phyloP scores from a whole-genome alignment of 2,113 vertebrate species.

The Leptodactylus fuscus region DNA sequence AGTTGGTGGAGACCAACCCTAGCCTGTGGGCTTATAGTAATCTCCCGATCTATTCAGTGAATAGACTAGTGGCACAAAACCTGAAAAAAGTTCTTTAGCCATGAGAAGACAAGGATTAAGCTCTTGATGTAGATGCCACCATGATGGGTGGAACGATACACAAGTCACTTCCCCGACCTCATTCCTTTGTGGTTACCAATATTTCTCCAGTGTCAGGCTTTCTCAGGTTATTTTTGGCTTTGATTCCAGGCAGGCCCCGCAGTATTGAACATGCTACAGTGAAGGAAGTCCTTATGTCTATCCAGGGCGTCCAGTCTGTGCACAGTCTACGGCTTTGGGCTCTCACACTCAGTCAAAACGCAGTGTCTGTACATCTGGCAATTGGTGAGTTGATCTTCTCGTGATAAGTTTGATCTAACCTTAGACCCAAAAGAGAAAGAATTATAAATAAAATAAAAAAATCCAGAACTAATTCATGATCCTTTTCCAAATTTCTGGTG shows the following conservation, averaged over 20 bases:
- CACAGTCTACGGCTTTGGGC: slow-evolving; percentile 93
- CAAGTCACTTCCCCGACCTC: too few relatives aligned
- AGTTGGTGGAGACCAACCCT: too few relatives aligned
- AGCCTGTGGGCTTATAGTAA: too few relatives aligned
- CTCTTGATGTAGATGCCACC: too few relatives aligned
- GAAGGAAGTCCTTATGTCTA: slow-evolving; percentile 84
- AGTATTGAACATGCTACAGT: slow-evolving; percentile 82
- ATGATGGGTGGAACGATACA: too few relatives aligned
- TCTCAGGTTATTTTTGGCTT: neutral
- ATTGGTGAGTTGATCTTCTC: slow-evolving; percentile 74
- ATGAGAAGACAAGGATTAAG: too few relatives aligned
- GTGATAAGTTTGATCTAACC: neutral
- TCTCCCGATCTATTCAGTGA: too few relatives aligned
- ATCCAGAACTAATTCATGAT: neutral
- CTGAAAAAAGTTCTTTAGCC: too few relatives aligned
- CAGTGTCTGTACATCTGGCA: slow-evolving; percentile 85
- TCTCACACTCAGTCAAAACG: slow-evolving; percentile 81
- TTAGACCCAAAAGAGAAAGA: neutral
- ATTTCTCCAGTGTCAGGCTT: too few relatives aligned
- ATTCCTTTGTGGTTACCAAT: too few relatives aligned
- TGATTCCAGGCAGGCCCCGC: slow-evolving; percentile 79
- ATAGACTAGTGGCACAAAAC: too few relatives aligned
- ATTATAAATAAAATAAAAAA: too few relatives aligned
- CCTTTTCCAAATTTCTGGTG: neutral
- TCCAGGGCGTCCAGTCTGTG: slow-evolving; percentile 81